Base-by-base conservation (phyloP, 2,797 vertebrate species). In the Gastrophryne carolinensis region DNA sequence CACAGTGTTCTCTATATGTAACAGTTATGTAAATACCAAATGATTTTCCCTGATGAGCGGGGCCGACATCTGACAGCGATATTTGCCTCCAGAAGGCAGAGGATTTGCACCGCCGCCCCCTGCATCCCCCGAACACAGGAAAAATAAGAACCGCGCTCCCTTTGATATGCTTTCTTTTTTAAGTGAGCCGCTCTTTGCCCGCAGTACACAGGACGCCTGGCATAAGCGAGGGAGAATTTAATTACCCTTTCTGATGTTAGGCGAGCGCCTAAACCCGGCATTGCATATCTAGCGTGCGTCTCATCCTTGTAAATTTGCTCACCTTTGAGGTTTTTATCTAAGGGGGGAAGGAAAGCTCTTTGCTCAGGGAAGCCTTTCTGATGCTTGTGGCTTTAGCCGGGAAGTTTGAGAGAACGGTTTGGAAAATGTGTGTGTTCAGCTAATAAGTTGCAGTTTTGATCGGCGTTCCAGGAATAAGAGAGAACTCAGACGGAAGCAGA, bases 281-380 rank as follows among this genome's bases (percentile, higher is more conserved):
- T 41, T n/a, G 72, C 58, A 70, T 71, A 64, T 72, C 57, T 71
- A 50, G 72, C 53, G 19, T 32, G 67, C 67, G 41, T 78, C 75
- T 78, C 75, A 72, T 78, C 75, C 75, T 52, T 50, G 57, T 69
- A 71, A 78, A 71, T 72, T 78, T 52, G 39, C 67, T 78, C 67
- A 78, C 75, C 75, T 78, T 78, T 78, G 75, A 78, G 75, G 75
- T 78, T 78, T 68, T 78, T 78, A 71, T 78, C 75, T 71, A 68
- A 71, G 72, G 67, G 72, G 67, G 75, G 75, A 78, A 39, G 74
- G 74, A 76, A 70, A 27, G 56, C 58, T 70, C 66, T 63, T 77
- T 71, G 66, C 66, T 58, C 66, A 64, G 57, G 74, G 74, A 62
- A 64, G 66, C 63, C 74, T 62, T 35, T 53, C 65, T 77, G 8